Evolutionary conservation across 1,140 invertebrate genomes (phyloP).

Genomic region (Caerostris darwini): DNA sequence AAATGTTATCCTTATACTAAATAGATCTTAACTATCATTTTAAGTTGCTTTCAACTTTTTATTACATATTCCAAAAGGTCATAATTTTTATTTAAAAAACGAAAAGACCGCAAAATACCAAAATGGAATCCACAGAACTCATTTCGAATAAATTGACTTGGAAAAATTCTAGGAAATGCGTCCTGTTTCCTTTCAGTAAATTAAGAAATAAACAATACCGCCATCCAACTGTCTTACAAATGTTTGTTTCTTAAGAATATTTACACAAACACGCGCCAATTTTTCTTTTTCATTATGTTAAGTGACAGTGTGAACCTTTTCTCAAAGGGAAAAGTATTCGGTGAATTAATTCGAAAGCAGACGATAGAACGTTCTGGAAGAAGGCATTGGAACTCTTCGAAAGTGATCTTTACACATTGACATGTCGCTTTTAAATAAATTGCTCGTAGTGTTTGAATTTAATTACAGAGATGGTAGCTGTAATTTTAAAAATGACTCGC

Average conservation of each 20-base stretch:
- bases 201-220: background rate
- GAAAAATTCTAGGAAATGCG: no score
- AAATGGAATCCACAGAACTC: no score
- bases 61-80: no score
- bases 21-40: no score
- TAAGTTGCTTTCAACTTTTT: no score
- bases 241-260: background rate
- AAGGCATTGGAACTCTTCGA: background rate
- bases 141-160: no score
- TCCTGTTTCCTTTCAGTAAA: background rate
- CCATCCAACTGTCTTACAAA: background rate
- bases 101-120: no score
- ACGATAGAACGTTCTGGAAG: background rate
- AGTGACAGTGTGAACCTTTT: background rate
- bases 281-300: background rate
- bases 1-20: no score
- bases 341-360: background rate
- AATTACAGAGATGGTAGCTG: background rate
- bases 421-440: background rate
- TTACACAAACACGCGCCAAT: background rate
- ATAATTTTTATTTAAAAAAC: no score
- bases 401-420: no score
- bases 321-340: background rate
- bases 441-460: background rate
- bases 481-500: no score